Evolutionary conservation across 1,140 invertebrate species (phyloP).

Genomic region (Lucilia cuprina): DNA sequence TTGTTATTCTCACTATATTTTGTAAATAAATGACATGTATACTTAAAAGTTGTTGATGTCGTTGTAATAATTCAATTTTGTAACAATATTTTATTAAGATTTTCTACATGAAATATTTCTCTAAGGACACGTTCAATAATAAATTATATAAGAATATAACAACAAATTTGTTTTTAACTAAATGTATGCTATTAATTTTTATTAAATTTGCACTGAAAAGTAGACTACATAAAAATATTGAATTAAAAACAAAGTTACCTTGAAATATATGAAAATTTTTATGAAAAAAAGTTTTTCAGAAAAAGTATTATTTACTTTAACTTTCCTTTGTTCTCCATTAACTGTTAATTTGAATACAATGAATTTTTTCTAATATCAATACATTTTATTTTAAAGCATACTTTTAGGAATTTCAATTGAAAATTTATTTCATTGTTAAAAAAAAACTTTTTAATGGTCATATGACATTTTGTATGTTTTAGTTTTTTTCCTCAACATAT

Average conservation of each 20-base stretch:
- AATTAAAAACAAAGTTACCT: not conserved
- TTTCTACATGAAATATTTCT: not conserved
- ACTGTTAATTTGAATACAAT: no score
- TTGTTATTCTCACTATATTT: not conserved
- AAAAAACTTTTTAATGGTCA: not conserved
- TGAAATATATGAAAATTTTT: no score
- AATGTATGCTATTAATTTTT: not conserved
- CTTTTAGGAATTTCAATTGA: not conserved
- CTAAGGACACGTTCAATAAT: not conserved
- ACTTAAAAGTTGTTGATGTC: not conserved
- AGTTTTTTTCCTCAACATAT: not conserved
- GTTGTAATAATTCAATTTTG: not conserved
- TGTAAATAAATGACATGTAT: not conserved
- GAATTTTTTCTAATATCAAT: no score
- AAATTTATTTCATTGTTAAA: not conserved
- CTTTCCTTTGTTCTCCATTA: no score
- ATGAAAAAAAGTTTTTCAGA: no score
- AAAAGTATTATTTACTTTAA: no score
- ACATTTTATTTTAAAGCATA: not conserved
- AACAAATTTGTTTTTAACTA: not conserved
- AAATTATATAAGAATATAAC: not conserved
- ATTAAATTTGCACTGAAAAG: not conserved
- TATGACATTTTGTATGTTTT: not conserved
- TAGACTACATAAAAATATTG: not conserved
- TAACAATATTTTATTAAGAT: not conserved